A percentile compares a stretch with the other conserved stretches of the same genome.
Conservation (phyloP, 2,797 vertebrate genomes). For the Cynodonichthys magdalenae region DNA sequence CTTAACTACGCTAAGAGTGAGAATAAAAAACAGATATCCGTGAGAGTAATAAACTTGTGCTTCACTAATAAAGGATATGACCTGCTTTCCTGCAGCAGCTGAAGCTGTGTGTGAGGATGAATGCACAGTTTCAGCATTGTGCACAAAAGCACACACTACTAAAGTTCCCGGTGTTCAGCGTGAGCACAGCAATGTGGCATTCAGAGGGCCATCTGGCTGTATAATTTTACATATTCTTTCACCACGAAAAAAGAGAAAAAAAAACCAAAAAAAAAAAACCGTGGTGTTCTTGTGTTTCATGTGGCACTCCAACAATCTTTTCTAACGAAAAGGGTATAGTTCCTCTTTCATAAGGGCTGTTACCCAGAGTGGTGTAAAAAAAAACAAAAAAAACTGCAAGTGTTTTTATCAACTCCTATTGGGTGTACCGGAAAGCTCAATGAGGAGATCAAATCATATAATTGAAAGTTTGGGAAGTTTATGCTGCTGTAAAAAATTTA, state of each 20-base stretch:
- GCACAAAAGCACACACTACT: constrained; percentile 80
- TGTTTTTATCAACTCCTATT: constrained; percentile 61
- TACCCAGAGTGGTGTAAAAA: constrained; percentile 55
- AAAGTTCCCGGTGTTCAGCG: constrained; percentile 80
- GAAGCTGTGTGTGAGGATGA: constrained; percentile 77
- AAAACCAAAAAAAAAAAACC: constrained; percentile 48
- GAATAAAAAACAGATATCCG: neutral
- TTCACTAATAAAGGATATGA: constrained; percentile 43
- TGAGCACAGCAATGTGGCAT: constrained; percentile 76
- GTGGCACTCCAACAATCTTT: constrained; percentile 65
- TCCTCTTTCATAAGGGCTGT: constrained; percentile 77
- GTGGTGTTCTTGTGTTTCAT: constrained; percentile 79
- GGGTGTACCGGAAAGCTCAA: constrained; percentile 38
- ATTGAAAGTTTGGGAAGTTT: constrained; percentile 30
- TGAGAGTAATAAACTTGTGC: constrained; percentile 17
- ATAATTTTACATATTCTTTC: constrained; percentile 88
- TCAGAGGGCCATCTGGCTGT: constrained; percentile 85
- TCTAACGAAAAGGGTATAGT: constrained; percentile 69
- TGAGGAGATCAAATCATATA: constrained; percentile 51
- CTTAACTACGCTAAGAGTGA: too few species aligned
- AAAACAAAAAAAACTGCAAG: constrained; percentile 48
- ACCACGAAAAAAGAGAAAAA: constrained; percentile 58
- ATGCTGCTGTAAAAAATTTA: constrained; percentile 29
- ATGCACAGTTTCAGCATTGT: constrained; percentile 77
- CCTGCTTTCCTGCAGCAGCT: constrained; percentile 64